These are phyloP conservation scores for Neelides folsomi DNA, from an alignment of 2,888 invertebrate species.

Conservation along the genomic window DNA sequence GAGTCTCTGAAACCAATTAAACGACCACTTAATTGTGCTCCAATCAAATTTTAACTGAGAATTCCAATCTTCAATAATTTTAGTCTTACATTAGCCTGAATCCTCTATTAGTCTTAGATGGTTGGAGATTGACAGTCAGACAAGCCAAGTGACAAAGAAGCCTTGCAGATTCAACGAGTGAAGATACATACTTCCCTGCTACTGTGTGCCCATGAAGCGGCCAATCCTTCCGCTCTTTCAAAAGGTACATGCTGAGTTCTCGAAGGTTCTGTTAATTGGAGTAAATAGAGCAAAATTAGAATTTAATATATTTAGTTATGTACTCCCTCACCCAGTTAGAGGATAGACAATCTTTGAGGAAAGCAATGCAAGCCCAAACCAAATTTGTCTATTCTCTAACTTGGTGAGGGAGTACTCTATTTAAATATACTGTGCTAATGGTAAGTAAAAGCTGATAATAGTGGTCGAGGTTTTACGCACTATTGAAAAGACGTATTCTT, in stretches of 20 bases:
- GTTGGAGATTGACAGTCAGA: conserved; percentile 53
- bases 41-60: neutral
- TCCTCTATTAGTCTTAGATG: conserved; percentile 56
- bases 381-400: too few relatives aligned
- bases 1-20: conserved; percentile 50
- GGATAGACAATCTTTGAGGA: neutral
- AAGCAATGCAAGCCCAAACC: too few relatives aligned
- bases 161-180: conserved; percentile 66
- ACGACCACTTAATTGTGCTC: neutral
- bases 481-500: conserved; percentile 76
- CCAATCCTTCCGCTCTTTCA: conserved; percentile 46
- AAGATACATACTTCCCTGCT: conserved; percentile 65
- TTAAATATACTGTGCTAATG: too few relatives aligned
- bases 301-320: too few relatives aligned
- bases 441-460: too few relatives aligned
- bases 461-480: too few relatives aligned
- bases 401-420: too few relatives aligned
- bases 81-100: conserved; percentile 59
- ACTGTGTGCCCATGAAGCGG: conserved; percentile 64
- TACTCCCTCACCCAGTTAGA: too few relatives aligned
- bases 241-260: conserved; percentile 68
- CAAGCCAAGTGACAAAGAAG: conserved; percentile 61
- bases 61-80: neutral
- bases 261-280: conserved; percentile 53
- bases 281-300: neutral